phyloP scores from a whole-genome alignment of 1,140 invertebrate genomes.

The Pseudomyrmex cubaensis region DNA sequence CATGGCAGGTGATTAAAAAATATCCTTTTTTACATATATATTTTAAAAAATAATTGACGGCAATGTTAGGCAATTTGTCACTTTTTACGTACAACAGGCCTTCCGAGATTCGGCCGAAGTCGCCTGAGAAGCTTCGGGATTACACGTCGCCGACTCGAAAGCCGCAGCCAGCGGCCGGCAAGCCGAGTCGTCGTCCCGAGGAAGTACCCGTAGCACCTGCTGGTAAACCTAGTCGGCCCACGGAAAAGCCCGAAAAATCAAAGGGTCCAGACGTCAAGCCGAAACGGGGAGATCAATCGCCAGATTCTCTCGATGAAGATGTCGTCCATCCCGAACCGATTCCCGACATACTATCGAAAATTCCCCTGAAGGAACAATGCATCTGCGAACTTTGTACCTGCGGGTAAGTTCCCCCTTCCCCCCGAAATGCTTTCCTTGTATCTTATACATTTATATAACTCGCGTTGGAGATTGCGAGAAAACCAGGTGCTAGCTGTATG shows the following conservation, averaged over 20 bases:
- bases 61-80: background rate
- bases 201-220: conserved; percentile 35
- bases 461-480: background rate
- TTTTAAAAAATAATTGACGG: background rate
- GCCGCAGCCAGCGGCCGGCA: conserved; percentile 69
- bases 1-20: conserved; percentile 52
- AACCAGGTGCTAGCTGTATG: too few species aligned
- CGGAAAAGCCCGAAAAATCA: conserved; percentile 56
- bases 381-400: conserved; percentile 96
- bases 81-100: conserved; percentile 55
- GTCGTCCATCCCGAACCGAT: conserved; percentile 36
- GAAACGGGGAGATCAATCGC: conserved; percentile 76
- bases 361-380: conserved; percentile 90
- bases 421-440: background rate
- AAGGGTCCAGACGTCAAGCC: conserved; percentile 66
- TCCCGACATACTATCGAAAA: conserved; percentile 77
- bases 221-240: conserved; percentile 63
- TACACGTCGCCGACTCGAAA: conserved; percentile 63
- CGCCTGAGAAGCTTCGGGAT: conserved; percentile 77
- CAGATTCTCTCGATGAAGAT: conserved; percentile 76
- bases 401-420: conserved; percentile 90
- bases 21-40: background rate
- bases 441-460: background rate
- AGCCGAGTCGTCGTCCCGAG: conserved; percentile 67
- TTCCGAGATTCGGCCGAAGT: conserved; percentile 69